These are phyloP conservation scores for Isaurus tuberculatus DNA, from an alignment of 92 coral and sea anemone genomes.

Conservation along the genomic window DNA sequence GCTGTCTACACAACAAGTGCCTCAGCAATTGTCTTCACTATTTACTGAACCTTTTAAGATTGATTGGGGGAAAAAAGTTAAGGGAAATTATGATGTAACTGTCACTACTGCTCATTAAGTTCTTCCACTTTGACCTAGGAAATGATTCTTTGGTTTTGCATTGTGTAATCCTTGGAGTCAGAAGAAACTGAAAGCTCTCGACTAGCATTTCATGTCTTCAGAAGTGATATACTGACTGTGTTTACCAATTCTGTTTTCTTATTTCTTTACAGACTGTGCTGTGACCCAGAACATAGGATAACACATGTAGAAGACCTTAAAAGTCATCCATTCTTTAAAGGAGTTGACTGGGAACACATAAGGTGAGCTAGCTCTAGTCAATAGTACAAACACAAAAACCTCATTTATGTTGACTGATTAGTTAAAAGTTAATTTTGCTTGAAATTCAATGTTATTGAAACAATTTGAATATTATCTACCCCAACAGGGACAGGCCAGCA, in stretches of 20 bases:
- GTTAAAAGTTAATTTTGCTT: too few species aligned
- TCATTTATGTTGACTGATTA: too few species aligned
- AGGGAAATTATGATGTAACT: too few species aligned
- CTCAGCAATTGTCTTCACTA: too few species aligned
- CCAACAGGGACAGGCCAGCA: conserved; percentile 92
- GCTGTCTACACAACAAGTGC: too few species aligned
- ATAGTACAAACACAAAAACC: background rate
- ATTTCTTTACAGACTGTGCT: conserved; percentile 74
- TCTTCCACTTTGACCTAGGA: too few species aligned
- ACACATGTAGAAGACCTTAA: conserved; percentile 84
- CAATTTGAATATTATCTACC: background rate
- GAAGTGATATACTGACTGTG: background rate
- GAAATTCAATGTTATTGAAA: too few species aligned
- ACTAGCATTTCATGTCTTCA: background rate
- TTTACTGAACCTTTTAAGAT: too few species aligned
- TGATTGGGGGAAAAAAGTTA: too few species aligned
- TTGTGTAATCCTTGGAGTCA: too few species aligned
- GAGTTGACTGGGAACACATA: conserved; percentile 94
- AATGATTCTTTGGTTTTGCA: too few species aligned
- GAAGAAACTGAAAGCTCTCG: background rate
- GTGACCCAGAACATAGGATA: conserved; percentile 88
- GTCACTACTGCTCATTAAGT: too few species aligned
- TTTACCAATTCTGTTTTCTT: background rate
- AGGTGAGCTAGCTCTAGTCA: conserved; percentile 56
- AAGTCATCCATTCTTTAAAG: conserved; percentile 81